These are phyloP conservation scores for Bradypus variegatus DNA, from an alignment of 2,797 vertebrate genomes.

Conservation along the genomic window DNA sequence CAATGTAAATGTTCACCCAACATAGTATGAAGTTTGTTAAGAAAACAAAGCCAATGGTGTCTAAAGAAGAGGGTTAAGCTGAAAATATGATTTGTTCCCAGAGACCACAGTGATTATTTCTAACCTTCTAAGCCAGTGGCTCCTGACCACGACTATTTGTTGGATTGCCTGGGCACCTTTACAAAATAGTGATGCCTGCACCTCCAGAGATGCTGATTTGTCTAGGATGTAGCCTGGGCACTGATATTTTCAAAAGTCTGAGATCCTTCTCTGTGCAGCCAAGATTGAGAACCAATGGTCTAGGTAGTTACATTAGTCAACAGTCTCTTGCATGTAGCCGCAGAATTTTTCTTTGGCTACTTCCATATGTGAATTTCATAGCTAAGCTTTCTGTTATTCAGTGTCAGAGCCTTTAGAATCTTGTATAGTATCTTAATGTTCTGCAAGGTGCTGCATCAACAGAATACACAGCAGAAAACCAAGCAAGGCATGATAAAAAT, in stretches of 20 bases:
- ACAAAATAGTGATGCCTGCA: not conserved
- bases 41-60: not conserved
- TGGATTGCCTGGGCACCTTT: not conserved
- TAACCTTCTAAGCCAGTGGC: not conserved
- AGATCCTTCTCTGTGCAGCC: not conserved
- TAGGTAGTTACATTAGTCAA: not conserved
- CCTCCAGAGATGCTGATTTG: not conserved
- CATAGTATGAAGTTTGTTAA: not conserved
- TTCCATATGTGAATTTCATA: slow-evolving; percentile 9
- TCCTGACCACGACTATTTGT: not conserved
- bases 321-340: not conserved
- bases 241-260: slow-evolving; percentile 7
- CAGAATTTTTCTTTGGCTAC: slow-evolving; percentile 27
- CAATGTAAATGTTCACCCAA: not conserved
- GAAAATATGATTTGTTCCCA: not conserved
- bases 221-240: not conserved
- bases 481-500: slow-evolving; percentile 14
- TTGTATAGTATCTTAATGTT: not conserved
- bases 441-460: not conserved
- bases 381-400: not conserved
- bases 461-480: not conserved
- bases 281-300: not conserved
- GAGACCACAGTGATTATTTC: not conserved
- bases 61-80: not conserved
- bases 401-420: slow-evolving; percentile 6